Conservation (phyloP, 2,797 vertebrate species). For the Clarias fuscus region DNA sequence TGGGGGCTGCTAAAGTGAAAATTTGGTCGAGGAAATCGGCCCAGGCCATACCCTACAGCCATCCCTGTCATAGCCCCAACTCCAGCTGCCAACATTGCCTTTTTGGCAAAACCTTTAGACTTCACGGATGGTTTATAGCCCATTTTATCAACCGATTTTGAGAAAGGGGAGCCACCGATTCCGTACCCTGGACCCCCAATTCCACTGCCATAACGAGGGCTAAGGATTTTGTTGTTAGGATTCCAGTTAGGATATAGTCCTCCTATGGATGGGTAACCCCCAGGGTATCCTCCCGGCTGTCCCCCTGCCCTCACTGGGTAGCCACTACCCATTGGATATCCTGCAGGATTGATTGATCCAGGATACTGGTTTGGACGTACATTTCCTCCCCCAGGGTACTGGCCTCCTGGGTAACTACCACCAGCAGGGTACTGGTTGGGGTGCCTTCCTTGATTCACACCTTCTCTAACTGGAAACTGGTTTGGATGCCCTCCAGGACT, state of each 20-base stretch:
- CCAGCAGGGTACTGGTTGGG: slow-evolving; percentile 40
- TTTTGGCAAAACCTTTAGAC: slow-evolving; percentile 73
- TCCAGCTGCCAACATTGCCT: slow-evolving; percentile 76
- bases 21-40: slow-evolving; percentile 75
- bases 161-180: slow-evolving; percentile 68
- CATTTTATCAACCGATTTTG: slow-evolving; percentile 62
- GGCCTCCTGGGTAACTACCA: slow-evolving; percentile 13
- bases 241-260: slow-evolving; percentile 65
- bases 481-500: slow-evolving; percentile 27
- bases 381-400: slow-evolving; percentile 24
- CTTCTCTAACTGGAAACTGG: slow-evolving; percentile 35
- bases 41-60: slow-evolving; percentile 77
- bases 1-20: slow-evolving; percentile 69
- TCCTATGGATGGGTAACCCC: slow-evolving; percentile 59
- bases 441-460: slow-evolving; percentile 17
- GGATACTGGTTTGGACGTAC: slow-evolving; percentile 58
- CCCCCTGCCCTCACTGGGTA: slow-evolving; percentile 62
- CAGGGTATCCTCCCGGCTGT: slow-evolving; percentile 59
- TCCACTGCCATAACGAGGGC: slow-evolving; percentile 68
- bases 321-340: slow-evolving; percentile 21
- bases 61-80: slow-evolving; percentile 75
- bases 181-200: slow-evolving; percentile 62
- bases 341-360: slow-evolving; percentile 1
- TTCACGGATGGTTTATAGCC: slow-evolving; percentile 61
- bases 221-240: slow-evolving; percentile 71